Base-by-base conservation (phyloP, 2,888 invertebrate genomes). In the Micoletzkya japonica region DNA sequence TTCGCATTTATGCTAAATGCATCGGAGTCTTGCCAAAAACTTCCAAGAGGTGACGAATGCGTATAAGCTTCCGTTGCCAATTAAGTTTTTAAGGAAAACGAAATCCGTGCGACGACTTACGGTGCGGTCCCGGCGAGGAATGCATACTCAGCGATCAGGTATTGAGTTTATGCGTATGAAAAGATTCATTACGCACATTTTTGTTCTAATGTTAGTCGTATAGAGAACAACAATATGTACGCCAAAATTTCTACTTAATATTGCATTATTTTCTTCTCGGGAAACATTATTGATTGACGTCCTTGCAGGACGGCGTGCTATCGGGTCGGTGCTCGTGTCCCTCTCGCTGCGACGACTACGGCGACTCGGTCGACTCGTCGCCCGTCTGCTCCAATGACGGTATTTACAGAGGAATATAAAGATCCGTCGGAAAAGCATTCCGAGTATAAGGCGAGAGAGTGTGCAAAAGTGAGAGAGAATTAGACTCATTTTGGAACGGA, bases 361-460 rank as follows among this genome's bases (percentile, higher is more conserved):
- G 81, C 17, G 80, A 80, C 58, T 75, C 70, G n/a, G 77, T 79
- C 36, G 75, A 78, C 67, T 77, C 77, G 1, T 77, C 79, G 69
- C 91, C 92, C 0, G 90, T 94, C 59, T 94, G 94, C 87, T 92
- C 86, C 89, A 90, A 83, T 84, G 87, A 88, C 73, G 87, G 87
- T 17, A 78, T 78, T 7, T n/a, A n/a, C n/a, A n/a, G n/a, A n/a
- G n/a, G n/a, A n/a, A n/a, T n/a, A n/a, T n/a, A n/a, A n/a, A n/a
- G n/a, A n/a, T n/a, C n/a, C n/a, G n/a, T n/a, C n/a, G n/a, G n/a
- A n/a, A n/a, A n/a, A n/a, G n/a, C n/a, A n/a, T n/a, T n/a, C n/a
- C n/a, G n/a, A n/a, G n/a, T n/a, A n/a, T n/a, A n/a, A n/a, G n/a
- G n/a, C n/a, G n/a, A n/a, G n/a, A n/a, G n/a, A n/a, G n/a, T n/a